Percentiles rank a stretch among this genome's conserved stretches.
These are phyloP conservation scores for Heliconius hortense DNA, from an alignment of 2,888 invertebrate species.

Conservation along the genomic window DNA sequence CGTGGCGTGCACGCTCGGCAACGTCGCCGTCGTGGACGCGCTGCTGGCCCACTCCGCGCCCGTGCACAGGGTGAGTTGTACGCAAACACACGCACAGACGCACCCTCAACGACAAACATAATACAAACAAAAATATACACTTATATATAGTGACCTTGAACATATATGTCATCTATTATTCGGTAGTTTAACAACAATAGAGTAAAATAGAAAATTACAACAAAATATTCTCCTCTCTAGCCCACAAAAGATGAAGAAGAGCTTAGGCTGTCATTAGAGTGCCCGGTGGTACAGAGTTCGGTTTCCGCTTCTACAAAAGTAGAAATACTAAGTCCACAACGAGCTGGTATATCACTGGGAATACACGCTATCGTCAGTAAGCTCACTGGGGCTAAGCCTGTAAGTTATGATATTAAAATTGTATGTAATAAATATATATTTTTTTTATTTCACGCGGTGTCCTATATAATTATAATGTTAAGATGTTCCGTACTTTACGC, in stretches of 20 bases:
- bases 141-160: too few relatives aligned
- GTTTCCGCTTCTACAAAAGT: slow-evolving; percentile 30
- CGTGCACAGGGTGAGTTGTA: slow-evolving; percentile 30
- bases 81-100: neutral
- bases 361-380: slow-evolving; percentile 94
- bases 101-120: neutral
- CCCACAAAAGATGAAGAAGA: slow-evolving; percentile 32
- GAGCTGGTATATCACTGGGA: slow-evolving; percentile 90
- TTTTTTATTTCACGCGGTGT: neutral
- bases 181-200: too few relatives aligned
- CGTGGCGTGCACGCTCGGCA: slow-evolving; percentile 92
- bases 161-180: too few relatives aligned
- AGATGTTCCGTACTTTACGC: neutral
- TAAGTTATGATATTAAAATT: slow-evolving; percentile 43
- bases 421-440: neutral
- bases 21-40: slow-evolving; percentile 88
- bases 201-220: neutral
- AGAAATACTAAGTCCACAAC: slow-evolving; percentile 78
- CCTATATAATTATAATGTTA: too few relatives aligned
- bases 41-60: slow-evolving; percentile 76
- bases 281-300: slow-evolving; percentile 14
- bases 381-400: slow-evolving; percentile 79
- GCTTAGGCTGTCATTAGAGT: slow-evolving; percentile 7
- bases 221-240: neutral
- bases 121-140: neutral